These are phyloP conservation scores for Eulithis testata DNA, from an alignment of 2,888 invertebrate genomes.

Conservation along the genomic window DNA sequence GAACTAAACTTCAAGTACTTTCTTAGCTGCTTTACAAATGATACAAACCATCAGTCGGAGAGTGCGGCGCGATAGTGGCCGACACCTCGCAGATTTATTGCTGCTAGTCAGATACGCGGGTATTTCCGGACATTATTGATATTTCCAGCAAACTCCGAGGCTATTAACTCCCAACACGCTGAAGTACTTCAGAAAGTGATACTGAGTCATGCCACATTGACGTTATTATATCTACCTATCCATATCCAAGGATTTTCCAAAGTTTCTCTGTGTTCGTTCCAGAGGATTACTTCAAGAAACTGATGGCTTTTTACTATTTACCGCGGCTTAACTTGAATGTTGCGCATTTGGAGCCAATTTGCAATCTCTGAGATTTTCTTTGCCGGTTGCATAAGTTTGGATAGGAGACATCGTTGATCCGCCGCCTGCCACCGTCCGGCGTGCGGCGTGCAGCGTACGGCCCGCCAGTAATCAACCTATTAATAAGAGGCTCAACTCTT, in stretches of 20 bases:
- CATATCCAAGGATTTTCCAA: slow-evolving; percentile 25
- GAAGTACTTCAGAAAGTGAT: slow-evolving; percentile 72
- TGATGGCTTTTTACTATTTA: slow-evolving; percentile 49
- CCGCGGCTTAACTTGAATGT: slow-evolving; percentile 47
- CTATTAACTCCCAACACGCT: slow-evolving; percentile 75
- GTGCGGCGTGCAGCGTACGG: slow-evolving; percentile 49
- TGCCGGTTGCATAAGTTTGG: slow-evolving; percentile 60
- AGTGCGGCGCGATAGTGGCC: slow-evolving; percentile 76
- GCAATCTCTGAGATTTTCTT: slow-evolving; percentile 59
- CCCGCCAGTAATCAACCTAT: slow-evolving; percentile 82
- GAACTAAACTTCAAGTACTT: slow-evolving; percentile 58
- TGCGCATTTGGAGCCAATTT: slow-evolving; percentile 48
- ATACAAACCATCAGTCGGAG: slow-evolving; percentile 80
- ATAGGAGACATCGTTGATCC: slow-evolving; percentile 48
- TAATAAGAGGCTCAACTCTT: slow-evolving; percentile 79
- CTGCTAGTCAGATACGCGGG: slow-evolving; percentile 64
- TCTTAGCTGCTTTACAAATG: slow-evolving; percentile 80
- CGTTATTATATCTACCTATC: slow-evolving; percentile 35
- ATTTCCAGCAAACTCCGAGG: slow-evolving; percentile 69
- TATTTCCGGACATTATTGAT: slow-evolving; percentile 79
- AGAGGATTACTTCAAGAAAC: slow-evolving; percentile 37
- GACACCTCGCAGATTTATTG: slow-evolving; percentile 80
- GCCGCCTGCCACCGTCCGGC: slow-evolving; percentile 44
- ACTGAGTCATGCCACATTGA: slow-evolving; percentile 53
- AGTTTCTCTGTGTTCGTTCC: slow-evolving; percentile 27